phyloP scores from a whole-genome alignment of 2,888 invertebrate genomes.

The Idaea aversata region DNA sequence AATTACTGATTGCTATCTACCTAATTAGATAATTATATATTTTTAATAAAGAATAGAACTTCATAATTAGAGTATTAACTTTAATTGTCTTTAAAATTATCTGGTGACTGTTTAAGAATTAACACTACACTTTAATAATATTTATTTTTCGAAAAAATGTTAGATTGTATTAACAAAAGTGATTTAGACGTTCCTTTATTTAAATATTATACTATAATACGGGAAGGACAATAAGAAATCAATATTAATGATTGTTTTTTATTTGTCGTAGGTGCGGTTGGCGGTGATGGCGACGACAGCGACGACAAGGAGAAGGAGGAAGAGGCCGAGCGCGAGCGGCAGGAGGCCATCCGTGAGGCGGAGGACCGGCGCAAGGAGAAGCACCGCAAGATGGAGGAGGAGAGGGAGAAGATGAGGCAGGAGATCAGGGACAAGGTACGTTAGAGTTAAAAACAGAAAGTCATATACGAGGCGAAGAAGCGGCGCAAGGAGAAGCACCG shows the following conservation, averaged over 20 bases:
- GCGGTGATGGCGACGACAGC: constrained; percentile 94
- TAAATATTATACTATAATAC: too few species aligned
- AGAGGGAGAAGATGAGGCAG: constrained; percentile 99
- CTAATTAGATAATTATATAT: neutral
- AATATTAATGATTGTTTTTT: neutral
- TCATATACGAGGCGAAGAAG: constrained; percentile 84
- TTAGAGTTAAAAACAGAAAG: constrained; percentile 88
- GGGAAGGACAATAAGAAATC: neutral
- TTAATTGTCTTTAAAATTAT: too few species aligned
- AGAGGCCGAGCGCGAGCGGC: constrained; percentile 98
- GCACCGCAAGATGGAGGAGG: constrained; percentile 99
- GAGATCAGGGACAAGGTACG: constrained; percentile 99
- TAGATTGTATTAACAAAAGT: too few species aligned
- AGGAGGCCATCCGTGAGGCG: constrained; percentile 98
- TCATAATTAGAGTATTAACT: too few species aligned
- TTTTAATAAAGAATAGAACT: neutral
- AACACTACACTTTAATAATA: constrained; percentile 7
- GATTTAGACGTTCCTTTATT: too few species aligned
- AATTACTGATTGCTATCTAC: neutral
- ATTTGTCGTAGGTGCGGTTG: constrained; percentile 87
- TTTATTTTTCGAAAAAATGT: constrained; percentile 4
- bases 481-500: constrained; percentile 46
- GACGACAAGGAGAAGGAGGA: constrained; percentile 99
- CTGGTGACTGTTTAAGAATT: too few species aligned
- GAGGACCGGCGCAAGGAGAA: constrained; percentile 99